phyloP scores from a whole-genome alignment of 2,113 vertebrate genomes.

The Lamprologus lemairii region DNA sequence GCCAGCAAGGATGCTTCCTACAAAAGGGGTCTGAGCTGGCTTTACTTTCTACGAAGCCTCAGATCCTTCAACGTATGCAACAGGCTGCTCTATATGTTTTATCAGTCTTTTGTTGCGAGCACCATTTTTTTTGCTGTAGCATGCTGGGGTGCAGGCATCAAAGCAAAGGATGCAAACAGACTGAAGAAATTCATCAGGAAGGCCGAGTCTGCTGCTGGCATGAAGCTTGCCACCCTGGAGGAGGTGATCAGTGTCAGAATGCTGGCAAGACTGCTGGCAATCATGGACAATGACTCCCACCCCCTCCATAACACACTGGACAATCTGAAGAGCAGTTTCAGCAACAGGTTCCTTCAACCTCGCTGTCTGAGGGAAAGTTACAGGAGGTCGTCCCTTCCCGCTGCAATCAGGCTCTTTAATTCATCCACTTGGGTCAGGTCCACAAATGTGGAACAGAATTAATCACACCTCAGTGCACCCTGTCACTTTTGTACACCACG shows the following conservation, averaged over 20 bases:
- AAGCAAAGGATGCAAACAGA: background rate
- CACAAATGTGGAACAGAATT: background rate
- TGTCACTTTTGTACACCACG: background rate
- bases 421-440: background rate
- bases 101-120: background rate
- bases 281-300: too few species aligned
- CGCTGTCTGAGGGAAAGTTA: background rate
- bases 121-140: background rate
- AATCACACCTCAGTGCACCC: background rate
- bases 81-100: background rate
- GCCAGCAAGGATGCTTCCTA: background rate
- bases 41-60: background rate
- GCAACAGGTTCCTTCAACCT: too few species aligned
- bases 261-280: too few species aligned
- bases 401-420: background rate
- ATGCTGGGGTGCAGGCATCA: background rate
- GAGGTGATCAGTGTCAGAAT: too few species aligned
- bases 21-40: background rate
- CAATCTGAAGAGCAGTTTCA: too few species aligned
- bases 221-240: background rate
- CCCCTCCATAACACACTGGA: too few species aligned
- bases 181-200: background rate
- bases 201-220: background rate
- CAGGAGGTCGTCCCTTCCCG: background rate
- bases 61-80: background rate